Base-by-base conservation (phyloP, 2,888 invertebrate species). In the Tetragnatha montana region DNA sequence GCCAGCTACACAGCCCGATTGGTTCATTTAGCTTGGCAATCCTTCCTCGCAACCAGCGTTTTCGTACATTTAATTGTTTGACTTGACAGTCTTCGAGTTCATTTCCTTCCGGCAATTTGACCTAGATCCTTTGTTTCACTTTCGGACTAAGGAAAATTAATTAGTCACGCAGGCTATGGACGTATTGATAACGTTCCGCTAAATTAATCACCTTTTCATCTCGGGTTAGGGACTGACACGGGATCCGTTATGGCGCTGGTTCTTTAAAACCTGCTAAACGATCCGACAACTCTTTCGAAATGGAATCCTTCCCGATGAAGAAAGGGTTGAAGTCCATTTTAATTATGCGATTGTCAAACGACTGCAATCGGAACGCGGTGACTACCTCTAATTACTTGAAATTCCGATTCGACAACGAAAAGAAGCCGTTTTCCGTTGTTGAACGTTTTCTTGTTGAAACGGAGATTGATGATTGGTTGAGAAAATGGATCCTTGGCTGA, bases 61-160 rank as follows among this genome's bases (percentile, higher is more conserved):
- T 86, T 86, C 86, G 60, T 71, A 19, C 50, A 79, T 80, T 79
- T 86, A 86, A 86, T 86, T 86, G 86, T 86, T 80, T 69, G 73
- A 35, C 78, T 80, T 70, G 51, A 86, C 71, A 35, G 60, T 51
- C 80, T 22, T 73, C 71, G 60, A 71, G 80, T 80, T 86, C 86
- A 79, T 79, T 79, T 80, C 47, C 86, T 78, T 79, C 22, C 68
- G 79, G 51, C 70, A 51, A 78, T 85, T 79, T 85, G 85, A 85
- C 86, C 86, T n/a, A 86, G 73, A 86, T 86, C 86, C 76, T 86
- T 86, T 73, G 73, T 60, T 74, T 35, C 74, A 21, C 50, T 51
- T 12, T 73, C 82, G 73, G 50, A 86, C 49, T 35, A 49, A 21
- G 19, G 79, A 69, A 86, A 73, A 85, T 79, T 79, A 79, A 79